Evolutionary conservation across 2,888 invertebrate species (phyloP), one percentile per base, ranked within the genome.

Genomic region (Sphaerophoria rueppellii): DNA sequence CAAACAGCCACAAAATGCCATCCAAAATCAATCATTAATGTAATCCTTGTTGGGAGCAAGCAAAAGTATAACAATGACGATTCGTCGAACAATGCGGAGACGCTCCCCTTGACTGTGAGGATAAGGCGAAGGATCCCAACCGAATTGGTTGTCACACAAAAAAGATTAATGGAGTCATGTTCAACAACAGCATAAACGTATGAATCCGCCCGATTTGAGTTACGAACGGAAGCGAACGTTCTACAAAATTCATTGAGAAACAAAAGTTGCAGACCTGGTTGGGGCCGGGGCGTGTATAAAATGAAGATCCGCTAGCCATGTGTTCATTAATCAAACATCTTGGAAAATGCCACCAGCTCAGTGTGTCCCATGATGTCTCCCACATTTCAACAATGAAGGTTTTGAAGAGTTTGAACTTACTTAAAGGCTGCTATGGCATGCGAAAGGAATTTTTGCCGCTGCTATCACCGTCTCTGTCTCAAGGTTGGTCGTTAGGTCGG

Each of bases 101-200:
- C 46, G 61, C 9, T 40, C 48, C 57, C 70, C 48, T 70, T 76
- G 75, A 24, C 40, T 58, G 85, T 72, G 57, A 81, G 73, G 57
- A 76, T 63, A 80, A 74, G 46, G 81, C 52, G 69, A 72, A 76
- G 52, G 81, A 81, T 43, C 76, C 85, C 16, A 40, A 58, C 40
- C 12, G 40, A 58, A 81, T 57, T 61, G 61, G 35, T 65, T 85
- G 85, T 85, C 85, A 81, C 81, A 76, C 76, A 58, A 73, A 65
- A 65, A 85, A 85, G 81, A 85, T 85, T 81, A 85, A 85, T 85
- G 85, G 73, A 85, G 73, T 81, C 85, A 85, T 81, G 85, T 85
- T 85, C 58, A 85, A 81, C 60, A 60, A 43, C 40, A 76, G 73
- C 77, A 85, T 81, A 85, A 81, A 85, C 76, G 77, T 73, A 85